These are phyloP conservation scores for Ophiodon elongatus DNA, from an alignment of 2,113 vertebrate genomes.

Conservation along the genomic window DNA sequence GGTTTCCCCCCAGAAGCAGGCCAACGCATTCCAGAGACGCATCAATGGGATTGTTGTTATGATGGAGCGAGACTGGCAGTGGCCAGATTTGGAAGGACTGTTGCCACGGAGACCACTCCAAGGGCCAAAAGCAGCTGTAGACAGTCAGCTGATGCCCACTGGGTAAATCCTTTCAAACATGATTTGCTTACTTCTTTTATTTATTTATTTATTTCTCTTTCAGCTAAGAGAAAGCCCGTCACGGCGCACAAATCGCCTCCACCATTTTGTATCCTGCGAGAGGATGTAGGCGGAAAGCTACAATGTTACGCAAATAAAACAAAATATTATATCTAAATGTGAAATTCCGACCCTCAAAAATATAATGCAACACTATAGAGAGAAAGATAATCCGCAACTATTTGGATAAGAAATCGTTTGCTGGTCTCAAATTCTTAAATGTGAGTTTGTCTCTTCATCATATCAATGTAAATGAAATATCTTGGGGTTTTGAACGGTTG, in stretches of 20 bases:
- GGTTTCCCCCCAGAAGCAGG: conserved; percentile 71
- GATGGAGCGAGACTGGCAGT: conserved; percentile 72
- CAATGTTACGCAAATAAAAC: neutral
- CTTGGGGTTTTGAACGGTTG: neutral
- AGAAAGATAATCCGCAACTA: neutral
- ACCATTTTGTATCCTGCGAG: conserved; percentile 65
- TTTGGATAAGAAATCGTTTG: neutral
- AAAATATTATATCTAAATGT: neutral
- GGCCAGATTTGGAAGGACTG: conserved; percentile 76
- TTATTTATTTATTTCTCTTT: conserved; percentile 65
- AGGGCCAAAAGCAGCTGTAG: conserved; percentile 81
- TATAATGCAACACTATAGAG: neutral
- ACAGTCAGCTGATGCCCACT: conserved; percentile 81
- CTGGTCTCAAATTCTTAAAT: neutral
- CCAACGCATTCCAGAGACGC: conserved; percentile 76
- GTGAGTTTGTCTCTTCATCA: neutral
- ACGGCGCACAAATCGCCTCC: conserved; percentile 21
- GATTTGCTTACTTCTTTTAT: conserved; percentile 68
- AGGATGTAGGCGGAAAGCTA: conserved; percentile 14
- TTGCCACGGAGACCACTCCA: conserved; percentile 80
- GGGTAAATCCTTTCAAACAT: conserved; percentile 79
- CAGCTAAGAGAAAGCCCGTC: conserved; percentile 33
- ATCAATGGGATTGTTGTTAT: conserved; percentile 82
- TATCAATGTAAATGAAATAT: neutral
- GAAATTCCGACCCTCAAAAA: neutral